Base-by-base conservation (phyloP, 2,888 invertebrate species). In the Trichogramma evanescens region DNA sequence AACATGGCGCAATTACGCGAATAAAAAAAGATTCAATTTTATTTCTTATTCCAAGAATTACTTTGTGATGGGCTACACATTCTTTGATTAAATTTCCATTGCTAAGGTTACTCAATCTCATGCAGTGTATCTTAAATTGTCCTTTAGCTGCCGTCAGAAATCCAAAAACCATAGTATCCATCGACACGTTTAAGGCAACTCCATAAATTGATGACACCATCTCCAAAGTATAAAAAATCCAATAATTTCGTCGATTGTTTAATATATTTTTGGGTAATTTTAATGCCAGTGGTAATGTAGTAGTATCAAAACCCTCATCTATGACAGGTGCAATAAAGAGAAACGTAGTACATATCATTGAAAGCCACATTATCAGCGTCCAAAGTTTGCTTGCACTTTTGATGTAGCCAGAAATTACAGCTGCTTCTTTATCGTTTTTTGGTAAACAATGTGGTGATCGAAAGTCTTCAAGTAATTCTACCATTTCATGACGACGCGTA, bases 11-110 rank as follows among this genome's bases (percentile, higher is more conserved):
- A 5, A 59, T 48, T n/a, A 54, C 53, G 5, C 26, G n/a, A 39
- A 65, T 61, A 6, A 63, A 61, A 41, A 61, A 59, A 8, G 42
- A 38, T 42, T 65, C 50, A 56, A 61, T 63, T n/a, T 61, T 59
- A 0, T 10, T 8, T 6, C 53, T 50, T 2, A 55, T 54, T 39
- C 59, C 13, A 6, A 48, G 50, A 39, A 63, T 56, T 13, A 58
- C n/a, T 8, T 50, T 43, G 3, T 63, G 58, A 48, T 65, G 65
- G 5, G 45, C 46, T 1, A 65, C 54, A 42, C 50, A 61, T 0
- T 57, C 44, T 40, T 41, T 55, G 8, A 59, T 43, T 4, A 43
- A 10, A 8, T 5, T 3, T 26, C 26, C 26, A 26, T 26, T 26
- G 6, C 56, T 52, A 1, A 38, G 48, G 44, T 61, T 61, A 4